These are phyloP conservation scores for Sternotherus odoratus DNA, from an alignment of 2,797 vertebrate species.

Conservation along the genomic window DNA sequence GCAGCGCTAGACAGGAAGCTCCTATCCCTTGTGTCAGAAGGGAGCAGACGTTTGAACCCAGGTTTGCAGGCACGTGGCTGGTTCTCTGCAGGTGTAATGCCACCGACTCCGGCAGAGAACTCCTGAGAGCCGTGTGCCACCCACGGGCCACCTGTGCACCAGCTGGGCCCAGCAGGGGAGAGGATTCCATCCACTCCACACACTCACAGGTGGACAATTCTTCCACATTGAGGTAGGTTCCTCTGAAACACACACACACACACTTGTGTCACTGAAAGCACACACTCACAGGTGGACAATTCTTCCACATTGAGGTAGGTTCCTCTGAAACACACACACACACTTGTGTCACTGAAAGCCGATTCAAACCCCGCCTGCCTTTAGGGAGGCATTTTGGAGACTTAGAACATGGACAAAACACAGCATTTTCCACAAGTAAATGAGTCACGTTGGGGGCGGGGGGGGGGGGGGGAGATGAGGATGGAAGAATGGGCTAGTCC, in stretches of 20 bases:
- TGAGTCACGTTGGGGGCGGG: neutral
- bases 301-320: neutral
- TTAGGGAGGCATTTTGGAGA: constrained; percentile 39
- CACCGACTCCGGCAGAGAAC: neutral
- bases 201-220: fast-evolving
- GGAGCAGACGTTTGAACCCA: neutral
- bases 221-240: neutral
- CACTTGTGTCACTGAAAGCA: fast-evolving
- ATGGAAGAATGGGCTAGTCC: constrained; percentile 30
- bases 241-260: neutral
- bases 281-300: fast-evolving
- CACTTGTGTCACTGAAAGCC: fast-evolving
- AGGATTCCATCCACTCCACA: neutral
- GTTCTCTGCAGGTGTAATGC: neutral
- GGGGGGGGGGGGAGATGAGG: constrained; percentile 39
- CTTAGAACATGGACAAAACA: constrained; percentile 52
- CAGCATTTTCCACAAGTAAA: constrained; percentile 36
- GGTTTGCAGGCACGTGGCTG: neutral
- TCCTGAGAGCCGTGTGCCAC: constrained; percentile 20
- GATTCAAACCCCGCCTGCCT: constrained; percentile 21
- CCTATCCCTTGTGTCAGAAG: neutral
- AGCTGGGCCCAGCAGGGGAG: neutral
- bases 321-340: neutral
- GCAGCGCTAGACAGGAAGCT: neutral
- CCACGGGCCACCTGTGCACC: neutral